Conservation (phyloP, 2,797 vertebrate species). For the Tokudaia tokunoshimensis region DNA sequence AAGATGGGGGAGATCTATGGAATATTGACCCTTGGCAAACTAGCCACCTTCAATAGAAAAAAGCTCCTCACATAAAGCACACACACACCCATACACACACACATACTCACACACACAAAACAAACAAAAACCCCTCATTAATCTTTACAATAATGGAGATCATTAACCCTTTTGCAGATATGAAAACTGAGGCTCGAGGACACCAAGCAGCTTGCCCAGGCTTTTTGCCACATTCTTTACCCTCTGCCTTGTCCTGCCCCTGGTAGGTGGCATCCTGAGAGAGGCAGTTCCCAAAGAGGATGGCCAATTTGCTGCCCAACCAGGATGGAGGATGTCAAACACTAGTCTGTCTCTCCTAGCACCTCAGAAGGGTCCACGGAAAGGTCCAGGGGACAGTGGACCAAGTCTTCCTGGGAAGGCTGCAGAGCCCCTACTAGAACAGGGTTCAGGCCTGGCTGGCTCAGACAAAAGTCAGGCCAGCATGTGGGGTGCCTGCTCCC, state of each 20-base stretch:
- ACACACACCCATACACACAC: background rate
- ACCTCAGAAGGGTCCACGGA: background rate
- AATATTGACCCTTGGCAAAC: background rate
- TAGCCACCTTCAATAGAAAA: background rate
- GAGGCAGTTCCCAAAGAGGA: background rate
- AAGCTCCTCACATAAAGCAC: background rate
- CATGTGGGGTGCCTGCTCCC: background rate
- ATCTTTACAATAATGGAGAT: background rate
- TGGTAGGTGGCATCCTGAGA: background rate
- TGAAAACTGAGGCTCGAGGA: background rate
- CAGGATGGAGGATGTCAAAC: background rate
- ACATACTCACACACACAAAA: background rate
- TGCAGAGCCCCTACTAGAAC: background rate
- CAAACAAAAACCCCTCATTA: background rate
- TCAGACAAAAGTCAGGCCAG: background rate
- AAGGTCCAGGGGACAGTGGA: too few species aligned
- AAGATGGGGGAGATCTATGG: too few species aligned
- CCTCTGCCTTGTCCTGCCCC: rapidly evolving
- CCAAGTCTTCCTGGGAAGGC: background rate
- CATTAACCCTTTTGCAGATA: background rate
- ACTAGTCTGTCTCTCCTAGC: background rate
- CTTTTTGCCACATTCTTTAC: background rate
- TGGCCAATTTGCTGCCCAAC: background rate
- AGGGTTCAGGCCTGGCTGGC: background rate
- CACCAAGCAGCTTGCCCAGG: background rate